phyloP scores from a whole-genome alignment of 2,888 invertebrate genomes.

The Falcaria lacertinaria region DNA sequence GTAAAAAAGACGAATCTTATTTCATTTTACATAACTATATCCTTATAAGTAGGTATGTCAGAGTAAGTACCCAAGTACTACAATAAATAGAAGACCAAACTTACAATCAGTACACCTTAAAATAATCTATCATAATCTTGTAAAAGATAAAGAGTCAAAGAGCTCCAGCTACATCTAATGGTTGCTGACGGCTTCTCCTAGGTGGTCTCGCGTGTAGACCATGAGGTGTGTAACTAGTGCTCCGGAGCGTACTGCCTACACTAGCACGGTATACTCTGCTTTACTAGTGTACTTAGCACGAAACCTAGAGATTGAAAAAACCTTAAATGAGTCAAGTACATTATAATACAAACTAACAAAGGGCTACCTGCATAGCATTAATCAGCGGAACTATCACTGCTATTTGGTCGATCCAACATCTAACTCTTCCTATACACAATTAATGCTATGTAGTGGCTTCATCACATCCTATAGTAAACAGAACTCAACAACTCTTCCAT shows the following conservation, averaged over 20 bases:
- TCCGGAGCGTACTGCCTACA: constrained; percentile 80
- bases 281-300: constrained; percentile 80
- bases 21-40: constrained; percentile 62
- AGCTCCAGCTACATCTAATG: constrained; percentile 66
- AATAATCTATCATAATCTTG: constrained; percentile 64
- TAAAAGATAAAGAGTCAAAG: constrained; percentile 53
- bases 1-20: constrained; percentile 53
- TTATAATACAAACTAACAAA: constrained; percentile 47
- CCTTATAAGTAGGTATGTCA: constrained; percentile 70
- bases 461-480: constrained; percentile 30
- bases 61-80: constrained; percentile 74
- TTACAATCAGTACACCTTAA: constrained; percentile 73
- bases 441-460: constrained; percentile 73
- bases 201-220: constrained; percentile 73
- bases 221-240: constrained; percentile 75
- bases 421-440: constrained; percentile 44
- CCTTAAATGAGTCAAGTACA: constrained; percentile 62
- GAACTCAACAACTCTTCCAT: constrained; percentile 29
- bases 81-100: constrained; percentile 76
- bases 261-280: constrained; percentile 75
- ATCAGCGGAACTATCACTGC: constrained; percentile 48
- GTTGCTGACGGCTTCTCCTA: constrained; percentile 75
- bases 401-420: constrained; percentile 8
- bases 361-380: constrained; percentile 73
- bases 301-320: constrained; percentile 80